Percentiles rank a stretch among this genome's conserved stretches.
Conservation (phyloP, 2,888 invertebrate genomes). For the Hoplodrina ambigua region DNA sequence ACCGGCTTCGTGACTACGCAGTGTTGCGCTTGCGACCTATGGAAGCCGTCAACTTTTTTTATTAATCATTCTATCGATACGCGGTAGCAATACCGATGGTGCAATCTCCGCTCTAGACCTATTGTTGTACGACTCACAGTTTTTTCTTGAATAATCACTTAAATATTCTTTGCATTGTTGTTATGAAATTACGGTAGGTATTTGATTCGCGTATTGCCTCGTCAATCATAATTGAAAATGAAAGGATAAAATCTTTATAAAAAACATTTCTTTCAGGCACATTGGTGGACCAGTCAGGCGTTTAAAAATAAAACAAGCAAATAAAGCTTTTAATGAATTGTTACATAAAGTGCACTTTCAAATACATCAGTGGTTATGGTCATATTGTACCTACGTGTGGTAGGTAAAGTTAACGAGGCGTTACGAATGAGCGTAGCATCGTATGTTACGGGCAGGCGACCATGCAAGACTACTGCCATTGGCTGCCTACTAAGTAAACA, state of each 20-base stretch:
- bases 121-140: constrained; percentile 74
- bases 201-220: constrained; percentile 40
- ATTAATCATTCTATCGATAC: constrained; percentile 72
- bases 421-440: constrained; percentile 49
- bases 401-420: constrained; percentile 52
- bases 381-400: constrained; percentile 37
- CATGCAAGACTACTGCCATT: constrained; percentile 74
- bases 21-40: constrained; percentile 73
- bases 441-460: constrained; percentile 69
- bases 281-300: constrained; percentile 14
- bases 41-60: constrained; percentile 70
- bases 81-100: constrained; percentile 71
- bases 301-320: constrained; percentile 29
- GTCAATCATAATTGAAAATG: constrained; percentile 37
- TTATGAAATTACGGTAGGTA: constrained; percentile 63
- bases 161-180: constrained; percentile 58
- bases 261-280: constrained; percentile 20
- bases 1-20: constrained; percentile 73
- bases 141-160: constrained; percentile 67
- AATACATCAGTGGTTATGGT: constrained; percentile 19
- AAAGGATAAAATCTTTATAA: constrained; percentile 30
- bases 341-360: constrained; percentile 42
- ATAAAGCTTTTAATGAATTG: constrained; percentile 4
- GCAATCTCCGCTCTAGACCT: constrained; percentile 72
- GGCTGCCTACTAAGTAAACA: constrained; percentile 63